Conservation (phyloP, 2,113 vertebrate species). For the Pteronura brasiliensis region DNA sequence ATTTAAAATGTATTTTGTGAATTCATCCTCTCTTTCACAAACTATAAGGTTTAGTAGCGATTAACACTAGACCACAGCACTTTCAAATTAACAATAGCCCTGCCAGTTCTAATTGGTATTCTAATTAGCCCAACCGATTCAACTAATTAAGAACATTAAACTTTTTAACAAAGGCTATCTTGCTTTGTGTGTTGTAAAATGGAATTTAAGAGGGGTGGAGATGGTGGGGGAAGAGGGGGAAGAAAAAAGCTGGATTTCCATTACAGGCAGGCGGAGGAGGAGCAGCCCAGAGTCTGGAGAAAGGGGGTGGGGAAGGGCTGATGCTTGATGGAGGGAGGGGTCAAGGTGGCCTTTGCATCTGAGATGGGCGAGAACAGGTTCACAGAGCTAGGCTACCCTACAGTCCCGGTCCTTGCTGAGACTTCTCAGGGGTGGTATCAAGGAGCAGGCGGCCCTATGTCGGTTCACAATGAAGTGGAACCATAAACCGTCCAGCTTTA, state of each 20-base stretch:
- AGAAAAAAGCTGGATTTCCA: conserved; percentile 37
- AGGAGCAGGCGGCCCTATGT: background rate
- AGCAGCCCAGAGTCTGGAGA: background rate
- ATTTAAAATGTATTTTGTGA: conserved; percentile 69
- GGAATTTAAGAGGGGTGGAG: conserved; percentile 66
- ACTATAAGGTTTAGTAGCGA: conserved; percentile 83
- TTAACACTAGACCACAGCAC: conserved; percentile 84
- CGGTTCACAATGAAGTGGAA: background rate
- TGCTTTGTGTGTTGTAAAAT: conserved; percentile 81
- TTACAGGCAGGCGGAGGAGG: background rate
- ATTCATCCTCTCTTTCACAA: conserved; percentile 80
- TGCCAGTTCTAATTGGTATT: conserved; percentile 87
- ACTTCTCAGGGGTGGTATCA: background rate
- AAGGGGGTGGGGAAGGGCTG: background rate
- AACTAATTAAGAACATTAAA: conserved; percentile 87
- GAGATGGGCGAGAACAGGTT: background rate
- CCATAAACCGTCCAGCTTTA: background rate
- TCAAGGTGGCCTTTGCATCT: background rate
- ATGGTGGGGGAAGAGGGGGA: background rate
- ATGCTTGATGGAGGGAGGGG: background rate
- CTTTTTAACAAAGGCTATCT: conserved; percentile 86
- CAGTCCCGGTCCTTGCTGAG: background rate
- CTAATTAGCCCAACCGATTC: conserved; percentile 84
- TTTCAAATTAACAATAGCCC: conserved; percentile 85
- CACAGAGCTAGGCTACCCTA: background rate